phyloP scores from a whole-genome alignment of 2,888 invertebrate genomes.

The Eumerus sabulonum region DNA sequence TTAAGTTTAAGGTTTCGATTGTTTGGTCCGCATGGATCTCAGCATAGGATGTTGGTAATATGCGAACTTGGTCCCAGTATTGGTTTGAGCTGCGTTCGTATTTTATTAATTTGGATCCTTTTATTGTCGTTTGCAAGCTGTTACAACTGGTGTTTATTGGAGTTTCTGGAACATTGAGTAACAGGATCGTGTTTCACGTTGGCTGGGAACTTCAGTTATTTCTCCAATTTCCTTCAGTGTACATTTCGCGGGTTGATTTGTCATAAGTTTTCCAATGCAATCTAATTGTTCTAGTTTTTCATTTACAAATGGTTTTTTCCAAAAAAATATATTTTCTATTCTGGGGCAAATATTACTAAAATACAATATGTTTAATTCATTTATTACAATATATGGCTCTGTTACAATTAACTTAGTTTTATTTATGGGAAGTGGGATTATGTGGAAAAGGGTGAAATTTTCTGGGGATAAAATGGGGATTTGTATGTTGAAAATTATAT shows the following conservation, averaged over 20 bases:
- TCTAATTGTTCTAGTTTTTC: constrained; percentile 10
- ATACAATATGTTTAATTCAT: constrained; percentile 33
- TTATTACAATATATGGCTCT: constrained; percentile 31
- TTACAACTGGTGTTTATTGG: constrained; percentile 8
- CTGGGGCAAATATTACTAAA: constrained; percentile 34
- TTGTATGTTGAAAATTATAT: constrained; percentile 28
- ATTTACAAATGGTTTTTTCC: constrained; percentile 17
- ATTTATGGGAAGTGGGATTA: constrained; percentile 43
- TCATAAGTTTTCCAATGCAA: constrained; percentile 18
- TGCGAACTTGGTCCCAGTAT: constrained; percentile 3
- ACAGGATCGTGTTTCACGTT: background rate
- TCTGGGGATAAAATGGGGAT: constrained; percentile 25
- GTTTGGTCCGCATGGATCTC: background rate
- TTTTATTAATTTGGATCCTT: constrained; percentile 1
- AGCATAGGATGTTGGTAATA: background rate
- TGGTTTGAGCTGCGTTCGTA: constrained; percentile 2
- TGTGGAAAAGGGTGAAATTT: constrained; percentile 24
- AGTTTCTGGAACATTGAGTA: constrained; percentile 1
- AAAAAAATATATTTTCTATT: constrained; percentile 32
- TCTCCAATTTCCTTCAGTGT: constrained; percentile 10
- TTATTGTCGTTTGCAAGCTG: background rate
- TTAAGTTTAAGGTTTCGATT: background rate
- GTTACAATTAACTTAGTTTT: constrained; percentile 26
- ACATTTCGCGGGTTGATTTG: constrained; percentile 16
- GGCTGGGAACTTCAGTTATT: background rate